These are phyloP conservation scores for Laterallus jamaicensis DNA, from an alignment of 2,113 vertebrate species.

Conservation along the genomic window DNA sequence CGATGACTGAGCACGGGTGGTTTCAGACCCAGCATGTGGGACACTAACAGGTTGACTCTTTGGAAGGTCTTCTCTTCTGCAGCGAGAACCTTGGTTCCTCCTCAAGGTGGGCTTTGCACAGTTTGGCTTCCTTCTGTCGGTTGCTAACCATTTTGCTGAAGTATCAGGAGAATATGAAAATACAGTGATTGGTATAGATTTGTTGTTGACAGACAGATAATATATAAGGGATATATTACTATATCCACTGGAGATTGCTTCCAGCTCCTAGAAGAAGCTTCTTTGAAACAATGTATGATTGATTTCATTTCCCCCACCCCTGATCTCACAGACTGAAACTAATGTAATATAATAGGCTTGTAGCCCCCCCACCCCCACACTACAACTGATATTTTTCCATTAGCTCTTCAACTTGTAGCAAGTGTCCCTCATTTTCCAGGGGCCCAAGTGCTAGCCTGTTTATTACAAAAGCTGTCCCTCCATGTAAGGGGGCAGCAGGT, in stretches of 20 bases:
- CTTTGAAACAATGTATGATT: rapidly evolving
- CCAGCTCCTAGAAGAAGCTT: neutral
- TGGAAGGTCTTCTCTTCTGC: neutral
- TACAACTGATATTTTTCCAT: neutral
- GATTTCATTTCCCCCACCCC: neutral
- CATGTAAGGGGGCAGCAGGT: neutral
- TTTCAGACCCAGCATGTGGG: neutral
- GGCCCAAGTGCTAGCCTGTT: neutral
- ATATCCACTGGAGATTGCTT: neutral
- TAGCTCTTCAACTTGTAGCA: neutral
- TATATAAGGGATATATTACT: neutral
- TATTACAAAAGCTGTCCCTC: neutral
- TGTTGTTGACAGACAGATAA: neutral
- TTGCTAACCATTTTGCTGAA: neutral
- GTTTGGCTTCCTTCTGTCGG: neutral
- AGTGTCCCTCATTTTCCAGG: rapidly evolving
- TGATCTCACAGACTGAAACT: neutral
- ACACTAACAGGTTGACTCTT: rapidly evolving
- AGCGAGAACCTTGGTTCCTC: neutral
- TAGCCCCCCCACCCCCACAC: rapidly evolving
- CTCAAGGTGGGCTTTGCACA: neutral
- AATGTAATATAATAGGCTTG: neutral
- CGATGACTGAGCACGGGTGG: neutral
- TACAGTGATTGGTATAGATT: neutral
- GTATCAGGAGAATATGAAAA: neutral